Percentiles rank a stretch among this genome's conserved stretches.
Evolutionary conservation across 2,888 invertebrate species (phyloP).

Genomic region (Lottia gigantea): DNA sequence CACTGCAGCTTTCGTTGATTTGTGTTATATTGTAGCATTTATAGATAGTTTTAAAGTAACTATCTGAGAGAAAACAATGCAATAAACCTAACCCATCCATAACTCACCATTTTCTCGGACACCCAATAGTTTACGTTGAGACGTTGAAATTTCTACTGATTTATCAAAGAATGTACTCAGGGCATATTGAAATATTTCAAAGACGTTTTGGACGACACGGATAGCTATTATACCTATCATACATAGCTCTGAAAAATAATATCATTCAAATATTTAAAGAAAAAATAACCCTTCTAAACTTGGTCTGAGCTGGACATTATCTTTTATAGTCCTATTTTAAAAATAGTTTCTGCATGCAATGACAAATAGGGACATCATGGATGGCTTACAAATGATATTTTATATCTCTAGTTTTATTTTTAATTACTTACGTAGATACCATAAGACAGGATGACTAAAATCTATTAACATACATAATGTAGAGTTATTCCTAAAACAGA

Average conservation of each 20-base stretch:
- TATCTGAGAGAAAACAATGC: too few species aligned
- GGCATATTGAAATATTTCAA: slow-evolving; percentile 41
- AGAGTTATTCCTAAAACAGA: background rate
- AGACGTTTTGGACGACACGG: slow-evolving; percentile 37
- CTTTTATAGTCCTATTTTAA: too few species aligned
- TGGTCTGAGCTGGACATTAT: too few species aligned
- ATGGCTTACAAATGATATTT: too few species aligned
- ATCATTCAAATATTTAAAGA: background rate
- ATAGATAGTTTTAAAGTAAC: too few species aligned
- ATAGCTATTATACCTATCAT: slow-evolving; percentile 37
- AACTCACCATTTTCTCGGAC: slow-evolving; percentile 51
- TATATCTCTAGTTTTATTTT: background rate
- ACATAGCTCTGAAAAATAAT: slow-evolving; percentile 43
- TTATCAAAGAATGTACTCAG: slow-evolving; percentile 41
- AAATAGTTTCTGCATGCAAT: too few species aligned
- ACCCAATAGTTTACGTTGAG: slow-evolving; percentile 54
- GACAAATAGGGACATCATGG: too few species aligned
- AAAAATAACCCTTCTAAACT: too few species aligned
- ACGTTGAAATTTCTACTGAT: slow-evolving; percentile 47
- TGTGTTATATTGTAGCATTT: too few species aligned
- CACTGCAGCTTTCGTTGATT: too few species aligned
- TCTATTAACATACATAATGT: slow-evolving; percentile 23
- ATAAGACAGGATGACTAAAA: slow-evolving; percentile 36
- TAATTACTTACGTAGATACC: slow-evolving; percentile 43
- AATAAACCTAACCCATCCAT: too few species aligned